Percentiles rank a stretch among this genome's conserved stretches.
Conservation (phyloP, 2,888 invertebrate genomes). For the Ormyrus pomaceus region DNA sequence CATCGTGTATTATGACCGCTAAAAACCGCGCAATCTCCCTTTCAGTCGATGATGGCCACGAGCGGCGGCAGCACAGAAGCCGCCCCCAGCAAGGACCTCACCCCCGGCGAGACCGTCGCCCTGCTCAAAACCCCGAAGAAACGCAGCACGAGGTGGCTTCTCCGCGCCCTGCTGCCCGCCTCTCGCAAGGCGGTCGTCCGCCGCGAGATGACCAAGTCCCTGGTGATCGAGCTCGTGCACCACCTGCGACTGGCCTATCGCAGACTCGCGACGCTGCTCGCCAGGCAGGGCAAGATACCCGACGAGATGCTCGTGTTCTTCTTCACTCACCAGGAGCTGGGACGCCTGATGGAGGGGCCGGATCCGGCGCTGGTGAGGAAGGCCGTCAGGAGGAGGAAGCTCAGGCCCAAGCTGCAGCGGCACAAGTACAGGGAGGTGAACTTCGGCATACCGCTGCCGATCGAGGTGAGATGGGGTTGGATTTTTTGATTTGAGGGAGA, state of each 20-base stretch:
- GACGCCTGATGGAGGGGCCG: constrained; percentile 75
- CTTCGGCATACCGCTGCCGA: constrained; percentile 75
- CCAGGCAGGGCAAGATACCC: constrained; percentile 81
- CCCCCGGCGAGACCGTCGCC: constrained; percentile 76
- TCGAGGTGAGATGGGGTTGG: constrained; percentile 53
- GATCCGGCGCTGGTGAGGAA: constrained; percentile 70
- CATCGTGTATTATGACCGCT: too few species aligned
- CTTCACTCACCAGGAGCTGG: constrained; percentile 82
- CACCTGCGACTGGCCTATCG: constrained; percentile 80
- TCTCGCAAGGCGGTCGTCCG: constrained; percentile 80
- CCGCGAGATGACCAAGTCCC: constrained; percentile 83
- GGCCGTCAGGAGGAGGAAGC: constrained; percentile 81
- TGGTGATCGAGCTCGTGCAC: constrained; percentile 78
- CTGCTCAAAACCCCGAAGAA: constrained; percentile 77
- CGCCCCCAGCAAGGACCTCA: constrained; percentile 67
- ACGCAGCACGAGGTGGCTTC: constrained; percentile 76
- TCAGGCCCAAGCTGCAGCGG: constrained; percentile 79
- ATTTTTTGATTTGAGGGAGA: too few species aligned
- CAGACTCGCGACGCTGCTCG: constrained; percentile 79
- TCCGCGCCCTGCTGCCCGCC: constrained; percentile 80
- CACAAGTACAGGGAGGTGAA: constrained; percentile 81
- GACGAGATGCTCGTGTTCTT: constrained; percentile 82
- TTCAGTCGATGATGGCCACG: constrained; percentile 55
- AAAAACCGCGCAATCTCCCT: not conserved
- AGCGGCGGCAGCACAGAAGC: constrained; percentile 49